Base-by-base conservation (phyloP, 2,797 vertebrate species). In the Glyptemys insculpta region DNA sequence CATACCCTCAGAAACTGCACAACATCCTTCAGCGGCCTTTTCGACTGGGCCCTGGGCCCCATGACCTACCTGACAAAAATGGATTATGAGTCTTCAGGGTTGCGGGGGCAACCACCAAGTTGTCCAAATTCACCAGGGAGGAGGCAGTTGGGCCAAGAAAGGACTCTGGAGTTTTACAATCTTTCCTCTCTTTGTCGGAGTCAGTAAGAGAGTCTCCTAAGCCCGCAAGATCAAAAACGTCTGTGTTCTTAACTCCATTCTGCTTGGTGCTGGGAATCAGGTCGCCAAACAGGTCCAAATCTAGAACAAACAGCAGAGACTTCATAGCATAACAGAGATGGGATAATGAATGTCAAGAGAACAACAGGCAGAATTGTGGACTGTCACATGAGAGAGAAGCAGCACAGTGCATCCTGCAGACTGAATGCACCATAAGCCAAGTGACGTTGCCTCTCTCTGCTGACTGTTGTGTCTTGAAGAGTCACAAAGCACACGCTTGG, bases 141-240 rank as follows among this genome's bases (percentile, higher is more conserved):
- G 99, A 99, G 79, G 99, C 99, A 0, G 98, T 99, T 3, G 99
- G 98, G 44, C 99, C 99, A 47, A 99, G 98, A 96, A 99, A 99
- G 16, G 99, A 98, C 95, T 99, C 99, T 0, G 99, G 99, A 54
- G 99, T 99, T 88, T 98, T 98, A 96, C 98, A 99, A 76, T 98
- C 94, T 79, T 98, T 98, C 23, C 96, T 92, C 29, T 97, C 97
- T 92, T 97, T 97, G 92, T 96, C 78, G 0, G 98, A 91, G 34
- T 98, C 97, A 0, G 98, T 96, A 72, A 99, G 97, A 0, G 98
- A 98, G 8, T 99, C 99, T 0, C 98, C 98, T 12, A 99, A 98
- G 15, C 94, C 96, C 8, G 98, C 87, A 41, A 99, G 96, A 94
- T 99, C 99, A 19, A 99, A 99, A 95, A 98, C 96, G 89, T 99